Base-by-base conservation (phyloP, 2,888 invertebrate species). In the Drosophila mercatorum region DNA sequence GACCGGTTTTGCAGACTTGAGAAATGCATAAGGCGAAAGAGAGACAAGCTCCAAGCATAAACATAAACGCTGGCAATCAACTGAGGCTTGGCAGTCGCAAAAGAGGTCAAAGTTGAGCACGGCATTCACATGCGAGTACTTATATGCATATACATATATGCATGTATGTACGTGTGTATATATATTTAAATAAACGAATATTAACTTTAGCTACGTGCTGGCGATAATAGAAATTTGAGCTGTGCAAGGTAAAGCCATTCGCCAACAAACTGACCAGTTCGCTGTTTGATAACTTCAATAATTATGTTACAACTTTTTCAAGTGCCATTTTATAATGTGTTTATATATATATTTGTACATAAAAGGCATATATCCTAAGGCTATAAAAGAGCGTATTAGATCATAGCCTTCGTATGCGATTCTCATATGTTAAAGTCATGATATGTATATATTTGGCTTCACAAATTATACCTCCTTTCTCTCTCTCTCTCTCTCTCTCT, bases 51-150 rank as follows among this genome's bases (percentile, higher is more conserved):
- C 61, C 65, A 64, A 69, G 58, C 65, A 78, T 72, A 75, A 87
- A 70, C 78, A 81, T 87, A 88, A 89, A 82, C 68, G 82, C 68
- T 86, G 89, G 76, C 89, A 80, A 87, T 85, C 85, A 85, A 88
- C 79, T 88, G 80, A 78, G 76, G 88, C 80, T 85, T 78, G 79
- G 69, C 71, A 78, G 76, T 75, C 75, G 67, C 84, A 84, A 86
- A 86, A 85, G 89, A 79, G 86, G 86, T 86, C 88, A 86, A 82
- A 86, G 86, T 88, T 86, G 86, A 86, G 73, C 74, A 71, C 69
- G 82, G 52, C 75, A 64, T 46, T 57, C 59, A 49, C 67, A 53
- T 47, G 46, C 56, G 17, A 34, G 28, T 52, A 62, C 22, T 61
- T 36, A 47, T n/a, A 40, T 36, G 60, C 7, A 7, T 31, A 56